Conservation (phyloP, 2,888 invertebrate genomes). For the Cataglyphis altisquamis region DNA sequence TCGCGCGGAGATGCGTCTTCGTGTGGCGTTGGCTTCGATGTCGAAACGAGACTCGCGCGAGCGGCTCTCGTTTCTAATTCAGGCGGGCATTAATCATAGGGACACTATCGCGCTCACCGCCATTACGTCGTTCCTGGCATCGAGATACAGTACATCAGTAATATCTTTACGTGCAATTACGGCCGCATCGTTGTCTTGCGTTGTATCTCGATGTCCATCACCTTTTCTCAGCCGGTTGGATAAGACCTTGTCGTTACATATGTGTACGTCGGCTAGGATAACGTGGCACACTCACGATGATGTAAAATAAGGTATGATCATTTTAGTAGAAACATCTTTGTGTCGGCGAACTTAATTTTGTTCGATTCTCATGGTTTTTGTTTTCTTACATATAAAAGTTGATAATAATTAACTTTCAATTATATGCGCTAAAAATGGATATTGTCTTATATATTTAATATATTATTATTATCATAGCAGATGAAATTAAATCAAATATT, state of each 20-base stretch:
- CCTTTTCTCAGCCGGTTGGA: conserved; percentile 29
- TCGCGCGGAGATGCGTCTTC: conserved; percentile 6
- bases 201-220: conserved; percentile 44
- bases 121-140: conserved; percentile 45
- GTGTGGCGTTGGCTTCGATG: background rate
- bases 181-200: conserved; percentile 17
- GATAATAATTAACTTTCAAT: background rate
- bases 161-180: conserved; percentile 25
- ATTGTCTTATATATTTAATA: background rate
- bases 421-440: background rate
- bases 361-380: background rate
- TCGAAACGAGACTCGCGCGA: conserved; percentile 39
- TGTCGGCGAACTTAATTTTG: background rate
- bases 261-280: background rate
- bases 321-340: background rate
- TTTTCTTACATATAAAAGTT: background rate
- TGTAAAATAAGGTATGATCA: background rate
- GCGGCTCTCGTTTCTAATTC: conserved; percentile 38
- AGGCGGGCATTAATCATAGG: conserved; percentile 46
- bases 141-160: conserved; percentile 39
- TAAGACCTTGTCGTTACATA: background rate
- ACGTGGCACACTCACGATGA: background rate
- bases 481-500: background rate
- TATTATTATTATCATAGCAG: background rate
- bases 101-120: conserved; percentile 35